Conservation (phyloP, 2,797 vertebrate species). For the Clarias laeviceps region DNA sequence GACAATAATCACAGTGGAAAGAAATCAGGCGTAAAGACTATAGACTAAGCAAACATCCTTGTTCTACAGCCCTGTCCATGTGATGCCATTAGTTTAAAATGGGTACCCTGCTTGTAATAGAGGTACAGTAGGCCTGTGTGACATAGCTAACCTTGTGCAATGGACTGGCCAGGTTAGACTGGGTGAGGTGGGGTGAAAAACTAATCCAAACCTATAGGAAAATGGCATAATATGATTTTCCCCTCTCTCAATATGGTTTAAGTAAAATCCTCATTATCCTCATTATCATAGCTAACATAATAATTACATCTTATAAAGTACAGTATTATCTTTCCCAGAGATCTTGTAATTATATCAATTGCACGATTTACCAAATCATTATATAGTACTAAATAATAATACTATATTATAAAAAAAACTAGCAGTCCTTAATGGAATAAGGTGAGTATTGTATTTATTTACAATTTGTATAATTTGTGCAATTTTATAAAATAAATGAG, state of each 20-base stretch:
- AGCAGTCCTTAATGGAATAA: too few species aligned
- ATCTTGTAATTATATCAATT: too few species aligned
- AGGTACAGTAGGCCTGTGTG: neutral
- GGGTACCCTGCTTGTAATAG: neutral
- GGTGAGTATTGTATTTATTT: too few species aligned
- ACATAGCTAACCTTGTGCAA: neutral
- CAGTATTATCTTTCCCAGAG: too few species aligned
- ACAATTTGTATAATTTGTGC: too few species aligned
- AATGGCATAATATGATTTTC: neutral
- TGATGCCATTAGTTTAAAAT: neutral
- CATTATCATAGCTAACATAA: neutral
- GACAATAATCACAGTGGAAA: constrained; percentile 42
- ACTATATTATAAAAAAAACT: too few species aligned
- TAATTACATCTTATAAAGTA: neutral
- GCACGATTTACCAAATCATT: too few species aligned
- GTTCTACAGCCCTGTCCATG: neutral
- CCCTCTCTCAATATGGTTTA: neutral
- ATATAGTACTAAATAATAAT: too few species aligned
- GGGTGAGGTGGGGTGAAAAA: neutral
- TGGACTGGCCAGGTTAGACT: too few species aligned
- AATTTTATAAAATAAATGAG: too few species aligned
- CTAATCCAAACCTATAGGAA: neutral
- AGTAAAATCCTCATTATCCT: neutral
- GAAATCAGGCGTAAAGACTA: constrained; percentile 19
- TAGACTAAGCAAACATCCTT: constrained; percentile 1